A percentile compares a stretch with the other conserved stretches of the same genome.
Conservation (phyloP, 2,113 vertebrate genomes). For the Misgurnus mizolepis region DNA sequence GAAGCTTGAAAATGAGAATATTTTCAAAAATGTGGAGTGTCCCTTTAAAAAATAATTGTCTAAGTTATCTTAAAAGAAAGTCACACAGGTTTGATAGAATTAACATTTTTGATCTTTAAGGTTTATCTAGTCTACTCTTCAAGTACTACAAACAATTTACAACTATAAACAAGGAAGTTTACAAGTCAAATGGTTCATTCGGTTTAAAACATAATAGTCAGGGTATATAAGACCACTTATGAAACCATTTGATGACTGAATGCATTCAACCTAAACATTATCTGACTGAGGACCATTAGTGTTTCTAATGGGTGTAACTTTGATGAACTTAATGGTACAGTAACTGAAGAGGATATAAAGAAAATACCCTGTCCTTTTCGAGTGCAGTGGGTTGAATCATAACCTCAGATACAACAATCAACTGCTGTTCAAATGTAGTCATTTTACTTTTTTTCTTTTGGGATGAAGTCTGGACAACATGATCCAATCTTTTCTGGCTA, state of each 20-base stretch:
- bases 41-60: too few relatives aligned
- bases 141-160: background rate
- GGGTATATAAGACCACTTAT: background rate
- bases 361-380: background rate
- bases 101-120: background rate
- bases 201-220: background rate
- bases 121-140: background rate
- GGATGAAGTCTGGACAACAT: background rate
- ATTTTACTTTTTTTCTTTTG: background rate
- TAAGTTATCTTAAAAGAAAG: too few relatives aligned
- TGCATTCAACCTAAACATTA: background rate
- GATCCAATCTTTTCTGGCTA: too few relatives aligned
- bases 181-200: too few relatives aligned
- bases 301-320: background rate
- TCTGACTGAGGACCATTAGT: background rate
- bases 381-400: background rate
- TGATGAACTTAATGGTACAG: too few relatives aligned
- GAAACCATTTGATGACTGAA: background rate
- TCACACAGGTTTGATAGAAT: too few relatives aligned
- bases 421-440: background rate
- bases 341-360: background rate
- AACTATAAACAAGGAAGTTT: background rate
- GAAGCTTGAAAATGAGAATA: too few relatives aligned
- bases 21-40: too few relatives aligned
- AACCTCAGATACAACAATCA: background rate